These are phyloP conservation scores for Carassius auratus DNA, from an alignment of 2,113 vertebrate species.

Conservation along the genomic window DNA sequence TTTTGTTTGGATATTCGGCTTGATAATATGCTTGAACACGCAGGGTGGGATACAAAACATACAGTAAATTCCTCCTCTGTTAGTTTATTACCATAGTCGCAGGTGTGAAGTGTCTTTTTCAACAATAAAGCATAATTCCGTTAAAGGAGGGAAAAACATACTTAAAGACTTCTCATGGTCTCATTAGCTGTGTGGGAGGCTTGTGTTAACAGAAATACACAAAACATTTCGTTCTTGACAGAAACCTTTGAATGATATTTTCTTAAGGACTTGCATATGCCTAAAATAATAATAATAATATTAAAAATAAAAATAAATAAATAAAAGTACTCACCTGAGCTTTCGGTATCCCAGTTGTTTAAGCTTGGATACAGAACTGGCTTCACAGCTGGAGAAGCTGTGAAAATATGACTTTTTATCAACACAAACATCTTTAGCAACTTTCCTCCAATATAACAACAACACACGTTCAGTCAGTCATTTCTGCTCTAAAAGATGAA, in stretches of 20 bases:
- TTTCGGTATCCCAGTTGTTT: constrained; percentile 17
- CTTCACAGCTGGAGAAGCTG: constrained; percentile 34
- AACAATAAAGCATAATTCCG: neutral
- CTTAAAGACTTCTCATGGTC: neutral
- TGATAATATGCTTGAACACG: neutral
- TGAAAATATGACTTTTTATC: neutral
- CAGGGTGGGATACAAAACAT: neutral
- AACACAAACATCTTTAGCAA: neutral
- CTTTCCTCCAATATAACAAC: neutral
- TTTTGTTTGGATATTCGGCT: constrained; percentile 7
- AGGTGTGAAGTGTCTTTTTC: neutral
- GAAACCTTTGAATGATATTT: neutral
- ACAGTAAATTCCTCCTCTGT: constrained; percentile 2
- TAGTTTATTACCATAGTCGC: neutral
- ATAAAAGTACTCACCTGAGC: constrained; percentile 49
- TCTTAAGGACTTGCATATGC: neutral
- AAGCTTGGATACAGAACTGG: constrained; percentile 55
- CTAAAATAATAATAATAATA: neutral
- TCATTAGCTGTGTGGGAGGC: neutral
- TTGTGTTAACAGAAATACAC: constrained; percentile 1
- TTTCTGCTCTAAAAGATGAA: constrained; percentile 7
- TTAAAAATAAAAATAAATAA: neutral
- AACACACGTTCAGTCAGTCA: neutral
- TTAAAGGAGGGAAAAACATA: neutral
- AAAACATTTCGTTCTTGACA: neutral